Evolutionary conservation across 2,113 vertebrate species (phyloP), one percentile per base, ranked within the genome.

Genomic region (Brienomyrus longianalis): DNA sequence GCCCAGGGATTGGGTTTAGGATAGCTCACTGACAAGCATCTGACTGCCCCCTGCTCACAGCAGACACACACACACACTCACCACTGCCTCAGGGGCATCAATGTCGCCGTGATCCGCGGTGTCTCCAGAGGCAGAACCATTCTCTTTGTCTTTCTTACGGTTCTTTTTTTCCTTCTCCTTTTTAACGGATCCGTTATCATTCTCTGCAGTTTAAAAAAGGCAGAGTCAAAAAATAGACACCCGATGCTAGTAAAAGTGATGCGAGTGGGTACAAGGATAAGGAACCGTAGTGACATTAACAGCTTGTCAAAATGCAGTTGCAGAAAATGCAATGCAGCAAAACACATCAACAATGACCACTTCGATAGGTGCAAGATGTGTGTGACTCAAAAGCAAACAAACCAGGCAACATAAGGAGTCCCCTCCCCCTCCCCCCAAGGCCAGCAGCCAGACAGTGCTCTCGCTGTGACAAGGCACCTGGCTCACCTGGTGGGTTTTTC

Each of bases 111-210:
- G 94, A 92, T 92, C 95, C 92, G 96, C 92, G 92, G 97, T 90
- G 94, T 97, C 96, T 95, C 94, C 97, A 88, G 95, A 97, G 95
- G 96, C 96, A n/a, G 98, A 98, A 91, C 98, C 98, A 92, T 99
- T 99, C 94, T 99, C 98, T 94, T 99, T 99, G 94, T 98, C 98
- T 91, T 99, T 99, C 94, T 98, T 98, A 88, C 97, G 96, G 87
- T 98, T 99, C 94, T 98, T 99, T 95, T 99, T 99, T 90, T 99
- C 98, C 85, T 99, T 99, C 91, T 99, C 98, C 91, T 98, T 99
- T 92, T 99, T 99, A 74, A 95, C 98, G 94, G 97, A 96, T 93
- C 96, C 95, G 93, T 95, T 94, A 2, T 99, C 98, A 90, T 94
- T 97, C 96, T 99, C 98, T 99, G 89, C 8, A 90, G 70, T 35